Conservation (phyloP, 1,140 invertebrate genomes). For the Aphelenchoides avenae region DNA sequence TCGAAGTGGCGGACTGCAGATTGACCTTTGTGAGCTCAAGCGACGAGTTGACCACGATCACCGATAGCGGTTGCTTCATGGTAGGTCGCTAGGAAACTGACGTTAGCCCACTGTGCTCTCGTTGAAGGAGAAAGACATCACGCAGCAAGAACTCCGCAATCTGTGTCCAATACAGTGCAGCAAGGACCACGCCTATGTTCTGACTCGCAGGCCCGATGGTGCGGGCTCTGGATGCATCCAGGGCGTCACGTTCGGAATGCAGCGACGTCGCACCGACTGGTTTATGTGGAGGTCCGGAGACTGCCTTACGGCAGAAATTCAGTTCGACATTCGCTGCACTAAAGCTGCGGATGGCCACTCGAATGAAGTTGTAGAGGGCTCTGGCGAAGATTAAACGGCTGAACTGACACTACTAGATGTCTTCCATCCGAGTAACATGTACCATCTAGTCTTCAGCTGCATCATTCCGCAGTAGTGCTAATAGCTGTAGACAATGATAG, state of each 20-base stretch:
- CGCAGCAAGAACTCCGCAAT: conserved; percentile 29
- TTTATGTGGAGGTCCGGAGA: conserved; percentile 28
- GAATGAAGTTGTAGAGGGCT: too few relatives aligned
- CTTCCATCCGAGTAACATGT: too few relatives aligned
- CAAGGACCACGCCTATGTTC: conserved; percentile 5
- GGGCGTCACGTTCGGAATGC: conserved; percentile 25
- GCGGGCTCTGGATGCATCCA: conserved; percentile 7
- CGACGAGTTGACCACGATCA: conserved; percentile 32
- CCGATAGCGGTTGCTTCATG: conserved; percentile 39
- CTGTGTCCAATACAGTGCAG: conserved; percentile 31
- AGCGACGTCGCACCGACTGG: conserved; percentile 23
- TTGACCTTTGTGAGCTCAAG: conserved; percentile 24
- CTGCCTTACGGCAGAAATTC: conserved; percentile 17
- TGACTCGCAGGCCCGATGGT: conserved; percentile 22
- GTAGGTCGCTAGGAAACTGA: conserved; percentile 4
- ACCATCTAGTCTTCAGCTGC: too few relatives aligned
- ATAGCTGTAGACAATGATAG: too few relatives aligned
- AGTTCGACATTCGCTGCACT: conserved; percentile 35
- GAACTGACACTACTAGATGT: too few relatives aligned
- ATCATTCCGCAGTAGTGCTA: too few relatives aligned
- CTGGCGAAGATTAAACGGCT: too few relatives aligned
- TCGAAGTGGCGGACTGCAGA: conserved; percentile 28
- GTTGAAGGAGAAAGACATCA: conserved; percentile 24
- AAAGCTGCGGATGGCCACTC: too few relatives aligned
- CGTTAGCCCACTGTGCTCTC: background rate